phyloP scores from a whole-genome alignment of 2,797 vertebrate species.

The Anniella stebbinsi region DNA sequence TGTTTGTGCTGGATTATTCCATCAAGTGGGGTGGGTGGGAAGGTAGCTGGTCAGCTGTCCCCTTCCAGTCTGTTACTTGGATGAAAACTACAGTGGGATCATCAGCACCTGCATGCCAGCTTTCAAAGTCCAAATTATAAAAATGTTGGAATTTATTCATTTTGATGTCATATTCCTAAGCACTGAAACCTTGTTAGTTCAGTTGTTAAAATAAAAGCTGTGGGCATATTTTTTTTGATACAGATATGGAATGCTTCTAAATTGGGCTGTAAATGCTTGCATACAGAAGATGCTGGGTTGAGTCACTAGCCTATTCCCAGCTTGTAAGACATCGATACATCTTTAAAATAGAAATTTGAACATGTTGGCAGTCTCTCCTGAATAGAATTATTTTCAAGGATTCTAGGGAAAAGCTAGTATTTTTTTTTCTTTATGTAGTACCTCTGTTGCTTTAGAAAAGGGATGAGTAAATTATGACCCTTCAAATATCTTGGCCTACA shows the following conservation, averaged over 20 bases:
- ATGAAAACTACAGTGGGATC: background rate
- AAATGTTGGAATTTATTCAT: conserved; percentile 47
- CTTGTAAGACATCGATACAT: background rate
- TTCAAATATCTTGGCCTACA: no score
- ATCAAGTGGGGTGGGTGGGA: background rate
- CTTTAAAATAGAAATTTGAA: conserved; percentile 26
- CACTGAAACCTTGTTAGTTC: conserved; percentile 51
- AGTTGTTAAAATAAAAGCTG: conserved; percentile 50
- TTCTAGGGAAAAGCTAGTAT: background rate
- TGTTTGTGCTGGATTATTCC: background rate
- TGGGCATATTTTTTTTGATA: conserved; percentile 55
- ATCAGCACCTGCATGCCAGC: background rate
- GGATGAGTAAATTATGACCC: no score
- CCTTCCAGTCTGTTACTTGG: background rate
- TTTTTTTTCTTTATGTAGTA: background rate
- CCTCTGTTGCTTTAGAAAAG: background rate
- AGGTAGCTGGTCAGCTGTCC: background rate
- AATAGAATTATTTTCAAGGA: background rate
- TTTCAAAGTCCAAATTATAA: conserved; percentile 56
- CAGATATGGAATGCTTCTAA: conserved; percentile 18
- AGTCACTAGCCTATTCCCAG: conserved; percentile 22
- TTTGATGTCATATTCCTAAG: conserved; percentile 42
- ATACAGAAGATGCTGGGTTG: conserved; percentile 7
- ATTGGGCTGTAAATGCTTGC: conserved; percentile 21
- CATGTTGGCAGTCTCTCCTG: background rate